Conservation (phyloP, 2,888 invertebrate species). For the Eurytoma californica region DNA sequence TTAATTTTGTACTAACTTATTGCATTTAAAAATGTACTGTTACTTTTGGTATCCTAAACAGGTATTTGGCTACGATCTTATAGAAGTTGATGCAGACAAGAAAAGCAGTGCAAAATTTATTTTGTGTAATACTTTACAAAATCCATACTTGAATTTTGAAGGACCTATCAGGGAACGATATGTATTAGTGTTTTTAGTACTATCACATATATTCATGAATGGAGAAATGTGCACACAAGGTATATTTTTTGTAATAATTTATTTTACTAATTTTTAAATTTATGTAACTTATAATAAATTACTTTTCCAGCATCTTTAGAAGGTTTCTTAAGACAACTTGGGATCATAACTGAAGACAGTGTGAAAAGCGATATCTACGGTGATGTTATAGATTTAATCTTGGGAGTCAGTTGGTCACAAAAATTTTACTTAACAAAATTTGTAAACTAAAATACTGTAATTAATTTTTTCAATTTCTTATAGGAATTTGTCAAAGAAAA, state of each 20-base stretch:
- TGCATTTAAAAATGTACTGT: slow-evolving; percentile 51
- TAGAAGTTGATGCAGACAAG: slow-evolving; percentile 70
- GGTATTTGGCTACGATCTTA: slow-evolving; percentile 77
- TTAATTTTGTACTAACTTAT: slow-evolving; percentile 15
- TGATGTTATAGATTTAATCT: slow-evolving; percentile 62
- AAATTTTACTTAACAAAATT: slow-evolving; percentile 1
- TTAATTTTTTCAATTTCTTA: slow-evolving; percentile 30
- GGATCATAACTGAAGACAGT: slow-evolving; percentile 74
- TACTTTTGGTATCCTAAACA: slow-evolving; percentile 60
- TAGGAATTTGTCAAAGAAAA: slow-evolving; percentile 73
- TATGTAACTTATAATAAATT: slow-evolving; percentile 24
- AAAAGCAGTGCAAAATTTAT: slow-evolving; percentile 66
- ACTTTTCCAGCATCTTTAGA: slow-evolving; percentile 76
- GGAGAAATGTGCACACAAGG: slow-evolving; percentile 77
- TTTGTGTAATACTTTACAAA: slow-evolving; percentile 63
- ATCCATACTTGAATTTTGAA: slow-evolving; percentile 60
- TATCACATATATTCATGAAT: slow-evolving; percentile 78
- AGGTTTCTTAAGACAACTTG: slow-evolving; percentile 75
- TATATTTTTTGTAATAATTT: slow-evolving; percentile 60
- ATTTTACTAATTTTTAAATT: slow-evolving; percentile 43
- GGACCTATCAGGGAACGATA: slow-evolving; percentile 73
- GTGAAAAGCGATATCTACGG: slow-evolving; percentile 64
- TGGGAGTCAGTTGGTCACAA: slow-evolving; percentile 59
- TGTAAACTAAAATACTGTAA: slow-evolving; percentile 17
- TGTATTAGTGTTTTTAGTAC: slow-evolving; percentile 74